Conservation (phyloP, 2,113 vertebrate genomes). For the Sciurus niger region DNA sequence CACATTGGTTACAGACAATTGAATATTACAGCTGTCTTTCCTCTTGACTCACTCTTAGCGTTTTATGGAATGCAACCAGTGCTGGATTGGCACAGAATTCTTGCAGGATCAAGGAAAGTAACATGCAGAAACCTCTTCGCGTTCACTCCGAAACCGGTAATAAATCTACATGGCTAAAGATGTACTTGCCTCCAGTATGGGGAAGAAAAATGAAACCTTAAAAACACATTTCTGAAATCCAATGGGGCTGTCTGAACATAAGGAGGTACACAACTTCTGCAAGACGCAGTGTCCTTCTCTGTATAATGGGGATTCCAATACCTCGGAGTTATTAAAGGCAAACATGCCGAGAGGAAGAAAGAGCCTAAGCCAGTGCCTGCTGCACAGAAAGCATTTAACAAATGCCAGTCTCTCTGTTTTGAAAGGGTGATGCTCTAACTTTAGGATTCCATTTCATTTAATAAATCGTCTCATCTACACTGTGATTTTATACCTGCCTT, state of each 20-base stretch:
- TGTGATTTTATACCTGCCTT: not conserved
- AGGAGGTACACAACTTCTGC: not conserved
- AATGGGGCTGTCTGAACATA: not conserved
- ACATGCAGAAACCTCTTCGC: conserved; percentile 38
- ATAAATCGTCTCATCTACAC: not conserved
- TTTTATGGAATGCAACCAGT: conserved; percentile 51
- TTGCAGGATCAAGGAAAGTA: conserved; percentile 53
- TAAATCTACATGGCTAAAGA: conserved; percentile 62
- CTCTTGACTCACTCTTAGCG: conserved; percentile 38
- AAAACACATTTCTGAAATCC: conserved; percentile 16
- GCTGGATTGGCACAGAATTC: conserved; percentile 49
- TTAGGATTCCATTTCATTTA: not conserved
- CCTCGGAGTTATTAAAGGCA: not conserved
- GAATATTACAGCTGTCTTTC: conserved; percentile 80
- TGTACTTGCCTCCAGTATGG: not conserved
- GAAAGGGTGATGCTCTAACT: not conserved
- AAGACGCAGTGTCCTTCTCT: not conserved
- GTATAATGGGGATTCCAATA: not conserved
- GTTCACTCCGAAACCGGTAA: conserved; percentile 34
- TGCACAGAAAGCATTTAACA: not conserved
- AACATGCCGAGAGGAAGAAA: not conserved
- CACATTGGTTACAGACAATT: conserved; percentile 83
- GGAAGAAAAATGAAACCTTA: not conserved
- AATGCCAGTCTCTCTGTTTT: not conserved
- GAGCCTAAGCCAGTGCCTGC: not conserved